phyloP scores from a whole-genome alignment of 2,797 vertebrate genomes.

The Gymnothorax reevesii region DNA sequence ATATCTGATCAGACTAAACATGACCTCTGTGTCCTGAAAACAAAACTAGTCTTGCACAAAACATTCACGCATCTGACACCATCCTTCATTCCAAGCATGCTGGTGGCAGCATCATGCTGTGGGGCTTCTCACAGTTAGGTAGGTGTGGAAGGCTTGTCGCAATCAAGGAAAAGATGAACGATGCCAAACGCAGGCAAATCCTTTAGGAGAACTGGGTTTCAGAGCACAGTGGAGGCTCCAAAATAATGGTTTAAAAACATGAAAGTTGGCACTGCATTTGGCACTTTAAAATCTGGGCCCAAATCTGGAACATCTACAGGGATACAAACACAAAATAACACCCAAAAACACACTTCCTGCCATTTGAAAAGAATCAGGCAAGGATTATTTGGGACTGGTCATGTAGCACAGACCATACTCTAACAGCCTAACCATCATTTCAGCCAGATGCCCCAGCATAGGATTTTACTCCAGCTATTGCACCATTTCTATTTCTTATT shows the following conservation, averaged over 20 bases:
- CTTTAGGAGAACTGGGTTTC: not conserved
- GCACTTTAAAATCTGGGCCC: not conserved
- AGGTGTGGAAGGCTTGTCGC: not conserved
- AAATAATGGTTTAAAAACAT: not conserved
- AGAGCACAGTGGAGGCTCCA: not conserved
- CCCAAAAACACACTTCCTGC: not conserved
- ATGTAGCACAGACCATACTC: not conserved
- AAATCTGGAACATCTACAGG: not conserved
- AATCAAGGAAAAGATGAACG: not conserved
- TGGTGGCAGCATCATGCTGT: not conserved
- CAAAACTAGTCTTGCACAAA: not conserved
- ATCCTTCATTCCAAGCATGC: not conserved
- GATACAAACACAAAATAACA: not conserved
- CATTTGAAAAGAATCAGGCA: not conserved
- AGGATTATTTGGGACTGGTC: not conserved
- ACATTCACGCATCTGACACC: no score
- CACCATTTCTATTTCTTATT: not conserved
- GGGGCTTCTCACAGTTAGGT: not conserved
- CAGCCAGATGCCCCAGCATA: not conserved
- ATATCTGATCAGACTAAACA: not conserved
- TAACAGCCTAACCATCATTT: not conserved
- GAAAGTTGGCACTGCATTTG: not conserved
- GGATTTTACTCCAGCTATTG: not conserved
- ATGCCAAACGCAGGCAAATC: not conserved
- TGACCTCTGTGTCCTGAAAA: not conserved